Conservation (phyloP, 2,113 vertebrate species). For the Herpailurus yagouaroundi region DNA sequence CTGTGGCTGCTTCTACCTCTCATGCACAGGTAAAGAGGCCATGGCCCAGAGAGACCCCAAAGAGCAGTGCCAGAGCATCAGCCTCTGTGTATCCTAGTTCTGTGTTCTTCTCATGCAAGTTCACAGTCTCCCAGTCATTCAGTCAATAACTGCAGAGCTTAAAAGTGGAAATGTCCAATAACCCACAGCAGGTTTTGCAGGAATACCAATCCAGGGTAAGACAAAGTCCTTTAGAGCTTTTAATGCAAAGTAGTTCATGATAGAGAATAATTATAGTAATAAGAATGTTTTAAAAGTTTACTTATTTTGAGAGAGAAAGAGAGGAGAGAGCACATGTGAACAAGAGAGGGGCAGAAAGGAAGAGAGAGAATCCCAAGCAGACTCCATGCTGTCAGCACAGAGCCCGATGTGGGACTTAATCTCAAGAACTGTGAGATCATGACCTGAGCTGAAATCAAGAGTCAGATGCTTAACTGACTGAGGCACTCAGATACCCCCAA, state of each 20-base stretch:
- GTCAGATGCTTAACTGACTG: no score
- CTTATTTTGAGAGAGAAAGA: no score
- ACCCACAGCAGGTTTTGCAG: background rate
- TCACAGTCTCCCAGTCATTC: background rate
- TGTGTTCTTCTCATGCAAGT: background rate
- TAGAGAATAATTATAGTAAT: background rate
- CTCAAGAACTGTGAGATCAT: no score
- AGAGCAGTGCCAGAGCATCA: accelerated
- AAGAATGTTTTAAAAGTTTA: background rate
- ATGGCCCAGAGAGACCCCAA: background rate
- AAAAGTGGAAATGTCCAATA: background rate
- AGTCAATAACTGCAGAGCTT: background rate
- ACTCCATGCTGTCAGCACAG: no score
- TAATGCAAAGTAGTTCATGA: background rate
- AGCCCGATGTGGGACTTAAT: no score
- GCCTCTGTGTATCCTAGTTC: background rate
- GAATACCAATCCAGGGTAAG: background rate
- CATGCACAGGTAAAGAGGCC: background rate
- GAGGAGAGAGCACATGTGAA: no score
- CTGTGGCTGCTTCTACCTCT: accelerated
- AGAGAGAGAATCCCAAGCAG: no score
- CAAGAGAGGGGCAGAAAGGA: no score
- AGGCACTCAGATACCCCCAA: no score
- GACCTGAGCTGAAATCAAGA: no score
- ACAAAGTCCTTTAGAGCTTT: background rate